Percentiles rank a stretch among this genome's conserved stretches.
Conservation (phyloP, 2,113 vertebrate species). For the Barnardius zonarius region DNA sequence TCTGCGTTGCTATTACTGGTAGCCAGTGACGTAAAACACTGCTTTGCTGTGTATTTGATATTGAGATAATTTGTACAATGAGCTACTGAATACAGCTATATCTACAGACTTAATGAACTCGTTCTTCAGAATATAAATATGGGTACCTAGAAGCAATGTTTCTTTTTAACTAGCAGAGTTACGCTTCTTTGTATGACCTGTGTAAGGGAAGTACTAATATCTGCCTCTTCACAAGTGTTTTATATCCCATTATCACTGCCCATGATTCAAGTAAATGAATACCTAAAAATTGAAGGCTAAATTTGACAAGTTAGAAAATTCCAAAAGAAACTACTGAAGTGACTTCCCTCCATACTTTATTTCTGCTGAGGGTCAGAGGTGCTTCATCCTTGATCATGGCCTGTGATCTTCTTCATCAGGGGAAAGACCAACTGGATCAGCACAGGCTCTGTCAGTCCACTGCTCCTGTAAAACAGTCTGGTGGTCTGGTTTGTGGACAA, state of each 20-base stretch:
- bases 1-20: slow-evolving; percentile 19
- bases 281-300: neutral
- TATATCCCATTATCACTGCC: neutral
- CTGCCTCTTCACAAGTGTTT: neutral
- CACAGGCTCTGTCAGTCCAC: neutral
- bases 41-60: neutral
- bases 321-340: neutral
- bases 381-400: neutral
- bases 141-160: neutral
- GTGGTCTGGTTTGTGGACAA: neutral
- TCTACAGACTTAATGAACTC: neutral
- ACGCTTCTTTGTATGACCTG: neutral
- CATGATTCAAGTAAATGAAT: neutral
- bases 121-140: neutral
- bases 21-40: slow-evolving; percentile 23
- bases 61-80: neutral
- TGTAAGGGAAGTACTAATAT: neutral
- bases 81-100: neutral
- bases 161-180: neutral
- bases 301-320: neutral
- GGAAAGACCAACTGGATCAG: neutral
- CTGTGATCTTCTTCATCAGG: neutral
- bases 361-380: neutral
- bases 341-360: neutral
- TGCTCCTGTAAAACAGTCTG: neutral